A percentile compares a stretch with the other conserved stretches of the same genome.
These are phyloP conservation scores for Micromys minutus DNA, from an alignment of 2,113 vertebrate species.

Conservation along the genomic window DNA sequence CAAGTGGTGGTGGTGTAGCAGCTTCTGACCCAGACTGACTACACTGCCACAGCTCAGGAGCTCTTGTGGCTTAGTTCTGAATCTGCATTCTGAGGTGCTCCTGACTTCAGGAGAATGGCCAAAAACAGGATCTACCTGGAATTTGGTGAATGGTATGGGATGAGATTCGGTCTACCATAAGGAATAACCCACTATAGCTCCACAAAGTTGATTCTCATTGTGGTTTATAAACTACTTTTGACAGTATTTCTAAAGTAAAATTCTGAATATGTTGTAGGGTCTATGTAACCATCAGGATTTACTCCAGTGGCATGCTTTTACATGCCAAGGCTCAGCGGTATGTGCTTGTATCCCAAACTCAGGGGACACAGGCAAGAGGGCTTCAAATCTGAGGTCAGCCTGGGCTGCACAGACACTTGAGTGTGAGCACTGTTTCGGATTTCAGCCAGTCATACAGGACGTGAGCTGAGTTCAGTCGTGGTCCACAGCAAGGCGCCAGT, in stretches of 20 bases:
- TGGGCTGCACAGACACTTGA: neutral
- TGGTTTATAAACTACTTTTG: constrained; percentile 29
- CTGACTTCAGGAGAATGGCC: constrained; percentile 30
- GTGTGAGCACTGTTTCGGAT: neutral
- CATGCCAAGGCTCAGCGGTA: neutral
- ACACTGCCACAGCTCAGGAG: neutral
- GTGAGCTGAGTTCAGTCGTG: neutral
- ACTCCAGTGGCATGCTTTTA: neutral
- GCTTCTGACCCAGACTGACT: neutral
- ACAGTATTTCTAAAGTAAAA: constrained; percentile 42
- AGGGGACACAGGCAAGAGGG: neutral
- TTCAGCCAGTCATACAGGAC: neutral
- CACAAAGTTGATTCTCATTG: neutral
- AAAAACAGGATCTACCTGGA: neutral
- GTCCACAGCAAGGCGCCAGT: neutral
- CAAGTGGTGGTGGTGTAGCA: neutral
- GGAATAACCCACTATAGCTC: neutral
- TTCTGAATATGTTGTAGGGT: neutral
- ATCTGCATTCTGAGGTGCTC: neutral
- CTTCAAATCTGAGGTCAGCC: neutral
- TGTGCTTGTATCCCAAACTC: neutral
- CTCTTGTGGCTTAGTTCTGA: constrained; percentile 12
- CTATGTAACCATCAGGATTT: neutral
- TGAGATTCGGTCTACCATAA: neutral
- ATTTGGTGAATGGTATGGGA: neutral